A percentile compares a stretch with the other conserved stretches of the same genome.
These are phyloP conservation scores for Clavelina lepadiformis DNA, from an alignment of 23 tunicate genomes.

Conservation along the genomic window DNA sequence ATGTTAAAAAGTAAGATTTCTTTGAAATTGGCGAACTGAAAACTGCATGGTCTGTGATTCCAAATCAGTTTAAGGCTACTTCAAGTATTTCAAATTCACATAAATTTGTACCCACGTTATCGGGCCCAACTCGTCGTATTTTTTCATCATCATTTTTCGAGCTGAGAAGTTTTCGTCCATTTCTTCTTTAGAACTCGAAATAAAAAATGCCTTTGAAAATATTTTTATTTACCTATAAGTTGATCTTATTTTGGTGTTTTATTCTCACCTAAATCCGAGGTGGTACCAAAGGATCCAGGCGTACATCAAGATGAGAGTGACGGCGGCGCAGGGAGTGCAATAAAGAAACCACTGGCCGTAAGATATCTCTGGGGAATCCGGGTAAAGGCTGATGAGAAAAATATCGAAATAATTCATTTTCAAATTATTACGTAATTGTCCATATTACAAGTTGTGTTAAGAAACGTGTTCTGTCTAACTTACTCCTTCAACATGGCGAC, in stretches of 20 bases:
- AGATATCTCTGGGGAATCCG: constrained; percentile 9
- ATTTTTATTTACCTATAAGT: no score
- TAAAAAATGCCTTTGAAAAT: background rate
- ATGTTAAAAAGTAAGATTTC: no score
- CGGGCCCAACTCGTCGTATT: constrained; percentile 13
- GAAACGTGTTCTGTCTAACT: background rate
- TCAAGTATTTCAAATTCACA: no score
- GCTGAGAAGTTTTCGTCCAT: background rate
- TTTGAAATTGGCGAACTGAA: no score
- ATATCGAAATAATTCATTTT: background rate
- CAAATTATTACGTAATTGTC: background rate
- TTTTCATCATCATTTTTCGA: background rate
- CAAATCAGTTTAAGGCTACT: no score
- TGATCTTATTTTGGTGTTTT: no score
- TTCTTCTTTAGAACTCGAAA: background rate
- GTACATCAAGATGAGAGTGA: constrained; percentile 2
- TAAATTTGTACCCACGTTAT: background rate
- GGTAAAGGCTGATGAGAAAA: constrained; percentile 1
- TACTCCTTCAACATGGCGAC: background rate
- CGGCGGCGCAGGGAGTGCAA: constrained; percentile 18
- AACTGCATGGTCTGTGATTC: no score
- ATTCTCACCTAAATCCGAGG: constrained; percentile 14
- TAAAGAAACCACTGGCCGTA: constrained; percentile 27
- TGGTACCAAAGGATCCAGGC: constrained; percentile 28
- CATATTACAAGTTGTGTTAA: background rate